phyloP scores from a whole-genome alignment of 2,888 invertebrate genomes.

The Nemotelus nigrinus region DNA sequence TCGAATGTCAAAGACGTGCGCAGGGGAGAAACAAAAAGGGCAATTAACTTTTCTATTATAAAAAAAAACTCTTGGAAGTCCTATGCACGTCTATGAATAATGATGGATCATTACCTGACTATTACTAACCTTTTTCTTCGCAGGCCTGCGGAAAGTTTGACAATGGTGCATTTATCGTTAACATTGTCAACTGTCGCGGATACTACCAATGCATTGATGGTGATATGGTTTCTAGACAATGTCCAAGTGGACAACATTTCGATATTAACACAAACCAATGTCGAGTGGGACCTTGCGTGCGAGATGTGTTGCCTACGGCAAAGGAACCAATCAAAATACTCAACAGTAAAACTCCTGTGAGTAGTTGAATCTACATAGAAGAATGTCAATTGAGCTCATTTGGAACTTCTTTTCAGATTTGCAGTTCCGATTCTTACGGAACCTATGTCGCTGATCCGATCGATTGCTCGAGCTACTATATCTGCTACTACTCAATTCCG shows the following conservation, averaged over 20 bases:
- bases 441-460: constrained; percentile 16
- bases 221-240: neutral
- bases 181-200: constrained; percentile 15
- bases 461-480: constrained; percentile 18
- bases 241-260: neutral
- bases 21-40: too few species aligned
- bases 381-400: neutral
- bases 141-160: constrained; percentile 5
- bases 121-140: neutral
- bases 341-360: too few species aligned
- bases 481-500: constrained; percentile 28
- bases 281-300: neutral
- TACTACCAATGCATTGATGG: constrained; percentile 15
- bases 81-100: too few species aligned
- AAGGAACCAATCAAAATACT: too few species aligned
- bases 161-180: constrained; percentile 10
- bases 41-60: too few species aligned
- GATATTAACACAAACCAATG: neutral
- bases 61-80: too few species aligned
- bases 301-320: neutral
- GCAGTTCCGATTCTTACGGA: constrained; percentile 24
- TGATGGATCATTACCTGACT: too few species aligned
- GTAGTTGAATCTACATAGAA: neutral
- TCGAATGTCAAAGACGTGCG: too few species aligned
- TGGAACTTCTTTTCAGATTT: constrained; percentile 11